These are phyloP conservation scores for Falco concolor DNA, from an alignment of 2,797 vertebrate genomes.

Conservation along the genomic window DNA sequence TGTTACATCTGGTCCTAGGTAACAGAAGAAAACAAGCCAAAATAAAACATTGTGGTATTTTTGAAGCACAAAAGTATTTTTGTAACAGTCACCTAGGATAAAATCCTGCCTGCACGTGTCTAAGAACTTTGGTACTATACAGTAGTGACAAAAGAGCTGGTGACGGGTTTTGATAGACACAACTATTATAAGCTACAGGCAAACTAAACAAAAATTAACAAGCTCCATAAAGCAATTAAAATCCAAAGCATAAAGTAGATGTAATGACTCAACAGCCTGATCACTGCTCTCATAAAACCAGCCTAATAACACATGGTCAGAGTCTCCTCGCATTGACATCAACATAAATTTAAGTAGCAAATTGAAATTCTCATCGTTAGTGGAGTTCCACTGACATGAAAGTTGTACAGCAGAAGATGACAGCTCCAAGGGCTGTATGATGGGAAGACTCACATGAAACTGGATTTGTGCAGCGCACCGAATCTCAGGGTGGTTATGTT, in stretches of 20 bases:
- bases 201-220: conserved; percentile 39
- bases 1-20: neutral
- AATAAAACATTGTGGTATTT: neutral
- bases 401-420: neutral
- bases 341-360: neutral
- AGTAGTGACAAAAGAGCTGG: neutral
- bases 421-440: neutral
- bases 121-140: neutral
- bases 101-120: neutral
- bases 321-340: neutral
- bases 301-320: neutral
- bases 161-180: neutral
- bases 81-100: neutral
- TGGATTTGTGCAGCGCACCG: neutral
- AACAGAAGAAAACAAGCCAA: conserved; percentile 5
- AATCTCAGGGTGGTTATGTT: neutral
- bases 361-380: neutral
- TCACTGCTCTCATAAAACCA: conserved; percentile 13
- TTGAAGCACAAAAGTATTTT: neutral
- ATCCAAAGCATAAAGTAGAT: conserved; percentile 1
- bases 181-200: neutral
- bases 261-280: conserved; percentile 33
- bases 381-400: neutral
- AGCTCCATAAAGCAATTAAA: conserved; percentile 56
- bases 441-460: neutral